Conservation (phyloP, 53 echinoderm and acorn worm genomes). For the Echinometra lucunter region DNA sequence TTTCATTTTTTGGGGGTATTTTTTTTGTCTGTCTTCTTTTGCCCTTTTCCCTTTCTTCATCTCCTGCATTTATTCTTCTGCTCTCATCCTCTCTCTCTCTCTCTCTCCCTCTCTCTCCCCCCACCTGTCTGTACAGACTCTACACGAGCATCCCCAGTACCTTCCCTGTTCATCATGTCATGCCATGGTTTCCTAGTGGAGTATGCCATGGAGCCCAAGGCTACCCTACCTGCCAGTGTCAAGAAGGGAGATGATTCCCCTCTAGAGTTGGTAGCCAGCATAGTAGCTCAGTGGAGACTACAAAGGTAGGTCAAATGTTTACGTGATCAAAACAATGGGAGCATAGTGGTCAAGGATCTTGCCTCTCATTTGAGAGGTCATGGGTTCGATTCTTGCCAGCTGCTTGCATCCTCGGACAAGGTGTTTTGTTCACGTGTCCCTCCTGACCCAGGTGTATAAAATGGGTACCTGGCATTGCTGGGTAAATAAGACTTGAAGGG, state of each 20-base stretch:
- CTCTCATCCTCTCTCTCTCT: neutral
- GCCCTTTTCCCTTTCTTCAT: neutral
- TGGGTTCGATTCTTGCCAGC: too few species aligned
- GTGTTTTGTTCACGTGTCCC: too few species aligned
- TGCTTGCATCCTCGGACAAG: too few species aligned
- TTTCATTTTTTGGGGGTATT: neutral
- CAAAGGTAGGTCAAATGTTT: slow-evolving; percentile 77
- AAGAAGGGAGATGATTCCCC: slow-evolving; percentile 85
- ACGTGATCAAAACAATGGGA: too few species aligned
- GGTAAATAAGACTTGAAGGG: too few species aligned
- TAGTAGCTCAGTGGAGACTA: slow-evolving; percentile 88
- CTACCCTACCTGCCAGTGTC: slow-evolving; percentile 28
- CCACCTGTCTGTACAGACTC: slow-evolving; percentile 41
- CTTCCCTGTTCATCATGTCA: slow-evolving; percentile 94
- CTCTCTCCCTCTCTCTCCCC: neutral
- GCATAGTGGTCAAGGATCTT: too few species aligned
- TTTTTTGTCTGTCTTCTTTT: neutral
- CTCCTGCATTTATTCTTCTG: neutral
- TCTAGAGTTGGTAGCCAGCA: slow-evolving; percentile 82
- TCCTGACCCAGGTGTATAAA: too few species aligned
- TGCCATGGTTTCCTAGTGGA: slow-evolving; percentile 92
- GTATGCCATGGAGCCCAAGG: slow-evolving; percentile 84
- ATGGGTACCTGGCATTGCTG: too few species aligned
- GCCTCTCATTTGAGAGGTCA: too few species aligned
- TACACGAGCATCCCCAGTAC: slow-evolving; percentile 78